Base-by-base conservation (phyloP, 2,888 invertebrate species). In the Nomada goodeniana region DNA sequence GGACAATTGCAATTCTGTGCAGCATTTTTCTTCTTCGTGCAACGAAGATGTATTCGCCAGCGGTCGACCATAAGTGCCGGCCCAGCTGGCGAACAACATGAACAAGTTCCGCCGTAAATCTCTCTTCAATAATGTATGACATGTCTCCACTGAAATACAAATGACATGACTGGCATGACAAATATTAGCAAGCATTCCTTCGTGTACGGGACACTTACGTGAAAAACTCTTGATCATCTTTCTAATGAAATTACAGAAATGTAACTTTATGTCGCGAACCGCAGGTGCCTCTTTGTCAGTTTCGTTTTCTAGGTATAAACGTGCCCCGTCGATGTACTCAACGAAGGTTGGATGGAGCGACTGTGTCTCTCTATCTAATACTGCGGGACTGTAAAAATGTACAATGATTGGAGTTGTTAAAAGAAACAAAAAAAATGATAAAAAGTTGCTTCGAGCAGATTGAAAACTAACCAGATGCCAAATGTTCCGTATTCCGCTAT, bases 171-270 rank as follows among this genome's bases (percentile, higher is more conserved):
- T 59, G 18, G 52, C 7, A 11, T 23, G 0, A 44, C 13, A n/a
- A 15, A 68, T 47, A 20, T 20, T 11, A 15, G 11, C 11, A 11
- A 3, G 53, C 26, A 26, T 11, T 26, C 36, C 5, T 23, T n/a
- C 11, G 23, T 7, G 7, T 11, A 29, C 61, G 50, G 63, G 44
- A 57, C 73, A 95, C 97, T 96, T 94, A 98, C 98, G 92, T 74
- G 98, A 97, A 92, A 99, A 98, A 93, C 98, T 98, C 92, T 97
- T 98, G 89, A 99, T 97, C 94, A 99, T 97, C 92, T 98, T 98
- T 36, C 97, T 96, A 89, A 99, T 96, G 93, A 99, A 98, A 93
- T 98, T 97, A 84, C 98, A 98, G 94, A 99, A 99, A 91, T 98
- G 98, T 42, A 98, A 95, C 76, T 98, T 97, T 73, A 99, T 97